Evolutionary conservation across 1,140 invertebrate species (phyloP).

Genomic region (Bilobella aurantiaca): DNA sequence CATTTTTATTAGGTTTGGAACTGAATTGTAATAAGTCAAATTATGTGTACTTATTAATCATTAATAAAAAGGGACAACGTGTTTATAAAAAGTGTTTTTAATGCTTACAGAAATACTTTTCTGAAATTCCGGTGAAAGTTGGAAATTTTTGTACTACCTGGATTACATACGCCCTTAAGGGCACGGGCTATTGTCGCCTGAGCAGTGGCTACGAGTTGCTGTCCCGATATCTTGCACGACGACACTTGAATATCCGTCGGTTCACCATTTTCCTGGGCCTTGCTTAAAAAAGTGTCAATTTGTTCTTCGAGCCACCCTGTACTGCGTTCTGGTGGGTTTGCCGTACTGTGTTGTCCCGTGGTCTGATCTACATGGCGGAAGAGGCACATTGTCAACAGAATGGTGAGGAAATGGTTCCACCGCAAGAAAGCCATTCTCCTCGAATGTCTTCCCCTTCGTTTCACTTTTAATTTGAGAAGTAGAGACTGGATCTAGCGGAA

Average conservation of each 20-base stretch:
- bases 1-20: no score
- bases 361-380: not conserved
- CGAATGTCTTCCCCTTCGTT: not conserved
- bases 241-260: conserved; percentile 40
- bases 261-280: conserved; percentile 32
- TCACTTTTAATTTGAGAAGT: not conserved
- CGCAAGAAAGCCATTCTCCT: not conserved
- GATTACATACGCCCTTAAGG: conserved; percentile 42
- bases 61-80: no score
- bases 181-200: conserved; percentile 42
- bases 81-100: no score
- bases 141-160: conserved; percentile 36
- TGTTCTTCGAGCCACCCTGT: conserved; percentile 28
- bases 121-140: not conserved
- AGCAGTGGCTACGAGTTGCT: conserved; percentile 43
- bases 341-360: not conserved
- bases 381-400: not conserved
- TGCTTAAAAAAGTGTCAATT: conserved; percentile 28
- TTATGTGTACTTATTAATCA: no score
- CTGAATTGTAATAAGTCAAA: no score
- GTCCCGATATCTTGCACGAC: conserved; percentile 41
- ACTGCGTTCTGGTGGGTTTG: not conserved
- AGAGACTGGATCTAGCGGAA: not conserved
- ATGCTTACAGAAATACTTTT: no score
- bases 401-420: not conserved